phyloP scores from a whole-genome alignment of 2,113 vertebrate species.

The Pedionomus torquatus region DNA sequence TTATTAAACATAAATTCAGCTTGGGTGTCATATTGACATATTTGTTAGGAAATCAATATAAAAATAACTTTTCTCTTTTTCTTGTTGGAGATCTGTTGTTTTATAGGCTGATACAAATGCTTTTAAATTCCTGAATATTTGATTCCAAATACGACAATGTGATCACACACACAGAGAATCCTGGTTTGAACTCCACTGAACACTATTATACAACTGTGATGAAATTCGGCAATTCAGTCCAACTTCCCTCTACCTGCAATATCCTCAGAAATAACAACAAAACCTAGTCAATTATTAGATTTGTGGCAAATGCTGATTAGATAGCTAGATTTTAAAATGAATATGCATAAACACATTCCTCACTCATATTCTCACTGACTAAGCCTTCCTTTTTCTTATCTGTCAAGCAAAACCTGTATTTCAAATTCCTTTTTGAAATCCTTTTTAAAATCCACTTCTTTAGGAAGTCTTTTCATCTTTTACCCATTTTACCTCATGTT shows the following conservation, averaged over 20 bases:
- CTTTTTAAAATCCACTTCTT: not conserved
- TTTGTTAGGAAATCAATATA: not conserved
- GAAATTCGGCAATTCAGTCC: not conserved
- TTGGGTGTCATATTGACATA: not conserved
- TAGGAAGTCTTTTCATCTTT: conserved; percentile 35
- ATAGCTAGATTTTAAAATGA: not conserved
- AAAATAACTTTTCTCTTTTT: not conserved
- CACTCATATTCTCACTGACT: not conserved
- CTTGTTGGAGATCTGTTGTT: not conserved
- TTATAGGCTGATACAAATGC: not conserved
- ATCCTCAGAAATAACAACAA: not conserved
- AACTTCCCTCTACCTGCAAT: not conserved
- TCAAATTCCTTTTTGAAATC: conserved; percentile 19
- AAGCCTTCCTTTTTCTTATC: conserved; percentile 4
- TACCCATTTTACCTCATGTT: not conserved
- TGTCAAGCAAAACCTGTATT: conserved; percentile 11
- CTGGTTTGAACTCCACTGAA: not conserved
- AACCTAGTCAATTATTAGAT: not conserved
- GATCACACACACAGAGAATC: not conserved
- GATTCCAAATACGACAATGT: not conserved
- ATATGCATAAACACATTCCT: not conserved
- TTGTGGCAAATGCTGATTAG: not conserved
- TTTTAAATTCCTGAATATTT: not conserved
- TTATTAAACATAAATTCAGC: not conserved
- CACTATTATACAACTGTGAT: not conserved